Conservation (phyloP, 2,113 vertebrate genomes). For the Turnix velox region DNA sequence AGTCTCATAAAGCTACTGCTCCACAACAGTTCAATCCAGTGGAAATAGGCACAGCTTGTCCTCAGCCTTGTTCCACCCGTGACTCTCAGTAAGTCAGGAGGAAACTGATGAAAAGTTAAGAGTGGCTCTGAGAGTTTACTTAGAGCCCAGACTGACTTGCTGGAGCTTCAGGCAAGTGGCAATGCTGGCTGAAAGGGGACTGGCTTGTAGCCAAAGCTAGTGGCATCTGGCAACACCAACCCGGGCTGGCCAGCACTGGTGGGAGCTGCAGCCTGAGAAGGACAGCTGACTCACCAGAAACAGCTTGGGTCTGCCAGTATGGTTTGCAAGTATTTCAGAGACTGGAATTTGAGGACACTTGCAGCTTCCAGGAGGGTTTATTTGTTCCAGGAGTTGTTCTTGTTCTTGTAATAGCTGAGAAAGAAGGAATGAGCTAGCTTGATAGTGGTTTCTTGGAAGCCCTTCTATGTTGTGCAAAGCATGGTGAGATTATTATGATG, state of each 20-base stretch:
- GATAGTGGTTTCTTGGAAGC: neutral
- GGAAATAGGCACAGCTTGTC: neutral
- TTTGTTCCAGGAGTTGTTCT: neutral
- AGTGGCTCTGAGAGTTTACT: neutral
- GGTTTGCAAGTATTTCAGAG: neutral
- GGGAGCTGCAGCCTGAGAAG: neutral
- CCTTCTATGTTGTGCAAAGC: neutral
- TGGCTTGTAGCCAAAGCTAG: fast-evolving
- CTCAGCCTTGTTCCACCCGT: neutral
- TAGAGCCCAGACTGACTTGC: neutral
- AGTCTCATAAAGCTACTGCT: neutral
- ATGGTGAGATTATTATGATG: neutral
- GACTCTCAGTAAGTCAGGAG: neutral
- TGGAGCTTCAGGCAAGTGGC: neutral
- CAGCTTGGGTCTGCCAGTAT: neutral
- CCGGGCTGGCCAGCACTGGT: neutral
- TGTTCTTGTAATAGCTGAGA: fast-evolving
- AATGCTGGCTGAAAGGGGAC: neutral
- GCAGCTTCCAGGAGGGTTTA: neutral
- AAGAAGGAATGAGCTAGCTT: neutral
- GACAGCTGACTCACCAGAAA: neutral
- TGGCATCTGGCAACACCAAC: neutral
- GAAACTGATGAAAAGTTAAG: neutral
- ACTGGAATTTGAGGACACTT: neutral
- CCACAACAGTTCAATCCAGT: neutral